Evolutionary conservation across 2,797 vertebrate species (phyloP).

Genomic region (Hoplostethus mediterraneus): DNA sequence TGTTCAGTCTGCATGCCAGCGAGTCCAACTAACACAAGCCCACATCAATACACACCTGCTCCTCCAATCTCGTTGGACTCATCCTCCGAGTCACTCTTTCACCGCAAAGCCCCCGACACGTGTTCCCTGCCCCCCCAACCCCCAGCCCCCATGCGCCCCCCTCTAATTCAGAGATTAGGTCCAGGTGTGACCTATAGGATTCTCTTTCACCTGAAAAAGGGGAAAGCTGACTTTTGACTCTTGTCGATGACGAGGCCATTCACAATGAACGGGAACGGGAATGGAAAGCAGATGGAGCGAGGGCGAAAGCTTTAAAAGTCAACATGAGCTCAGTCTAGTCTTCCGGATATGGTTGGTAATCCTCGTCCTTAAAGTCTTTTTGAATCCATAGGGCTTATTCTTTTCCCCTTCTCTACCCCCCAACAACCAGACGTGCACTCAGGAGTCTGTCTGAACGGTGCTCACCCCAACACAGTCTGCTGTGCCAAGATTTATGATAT

Average conservation of each 20-base stretch:
- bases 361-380: slow-evolving; percentile 52
- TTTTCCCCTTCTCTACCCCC: slow-evolving; percentile 38
- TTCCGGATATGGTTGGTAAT: slow-evolving; percentile 75
- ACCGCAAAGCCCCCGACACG: slow-evolving; percentile 35
- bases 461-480: background rate
- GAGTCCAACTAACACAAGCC: slow-evolving; percentile 39
- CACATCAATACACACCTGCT: slow-evolving; percentile 69
- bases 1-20: slow-evolving; percentile 48
- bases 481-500: slow-evolving; percentile 39
- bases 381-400: slow-evolving; percentile 49
- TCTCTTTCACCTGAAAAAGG: slow-evolving; percentile 50
- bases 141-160: background rate
- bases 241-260: slow-evolving; percentile 55
- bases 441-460: slow-evolving; percentile 24
- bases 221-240: slow-evolving; percentile 52
- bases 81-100: slow-evolving; percentile 37
- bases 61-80: slow-evolving; percentile 44
- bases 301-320: slow-evolving; percentile 66
- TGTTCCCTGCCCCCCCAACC: slow-evolving; percentile 14
- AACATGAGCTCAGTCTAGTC: slow-evolving; percentile 71
- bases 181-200: slow-evolving; percentile 68
- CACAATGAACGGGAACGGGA: slow-evolving; percentile 44
- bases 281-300: slow-evolving; percentile 74
- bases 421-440: slow-evolving; percentile 47
- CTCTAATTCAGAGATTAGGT: slow-evolving; percentile 67